Percentiles rank a stretch among this genome's conserved stretches.
Conservation (phyloP, 1,140 invertebrate species). For the Drosophila pectinifera region DNA sequence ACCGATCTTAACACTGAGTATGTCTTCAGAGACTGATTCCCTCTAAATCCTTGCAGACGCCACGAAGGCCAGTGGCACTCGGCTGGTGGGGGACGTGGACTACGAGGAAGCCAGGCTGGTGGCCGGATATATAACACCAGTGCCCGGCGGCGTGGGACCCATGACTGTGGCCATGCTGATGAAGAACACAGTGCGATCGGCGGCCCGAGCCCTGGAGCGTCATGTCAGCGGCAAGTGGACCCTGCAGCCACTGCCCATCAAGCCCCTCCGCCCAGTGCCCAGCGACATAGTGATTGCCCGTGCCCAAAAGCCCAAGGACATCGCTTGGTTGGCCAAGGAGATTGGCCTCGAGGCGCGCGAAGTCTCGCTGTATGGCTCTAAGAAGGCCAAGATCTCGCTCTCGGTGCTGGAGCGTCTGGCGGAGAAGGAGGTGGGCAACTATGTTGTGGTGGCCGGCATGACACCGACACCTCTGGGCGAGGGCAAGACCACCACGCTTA, state of each 20-base stretch:
- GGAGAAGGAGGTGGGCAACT: constrained; percentile 92
- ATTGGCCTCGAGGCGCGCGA: constrained; percentile 93
- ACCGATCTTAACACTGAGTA: background rate
- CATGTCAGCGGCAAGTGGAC: constrained; percentile 88
- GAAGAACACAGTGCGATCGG: constrained; percentile 96
- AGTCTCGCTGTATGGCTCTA: constrained; percentile 95
- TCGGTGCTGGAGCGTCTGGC: constrained; percentile 91
- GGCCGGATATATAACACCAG: constrained; percentile 97
- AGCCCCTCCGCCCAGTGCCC: constrained; percentile 89
- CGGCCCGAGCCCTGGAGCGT: constrained; percentile 87
- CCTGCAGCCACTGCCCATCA: constrained; percentile 87
- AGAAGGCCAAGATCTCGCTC: constrained; percentile 97
- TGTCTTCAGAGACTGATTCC: background rate
- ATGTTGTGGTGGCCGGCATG: constrained; percentile 98
- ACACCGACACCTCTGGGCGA: constrained; percentile 99
- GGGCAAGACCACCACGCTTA: constrained; percentile 98
- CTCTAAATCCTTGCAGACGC: constrained; percentile 87
- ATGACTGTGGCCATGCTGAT: constrained; percentile 99
- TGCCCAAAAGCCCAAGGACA: constrained; percentile 94
- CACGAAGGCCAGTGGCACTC: constrained; percentile 92
- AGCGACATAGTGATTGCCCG: constrained; percentile 96
- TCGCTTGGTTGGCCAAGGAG: constrained; percentile 91
- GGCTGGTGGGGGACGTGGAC: constrained; percentile 97
- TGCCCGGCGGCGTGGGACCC: constrained; percentile 98
- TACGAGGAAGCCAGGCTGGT: constrained; percentile 92